These are phyloP conservation scores for Acrocephalus kingi DNA, from an alignment of 2,113 vertebrate genomes.

Conservation along the genomic window DNA sequence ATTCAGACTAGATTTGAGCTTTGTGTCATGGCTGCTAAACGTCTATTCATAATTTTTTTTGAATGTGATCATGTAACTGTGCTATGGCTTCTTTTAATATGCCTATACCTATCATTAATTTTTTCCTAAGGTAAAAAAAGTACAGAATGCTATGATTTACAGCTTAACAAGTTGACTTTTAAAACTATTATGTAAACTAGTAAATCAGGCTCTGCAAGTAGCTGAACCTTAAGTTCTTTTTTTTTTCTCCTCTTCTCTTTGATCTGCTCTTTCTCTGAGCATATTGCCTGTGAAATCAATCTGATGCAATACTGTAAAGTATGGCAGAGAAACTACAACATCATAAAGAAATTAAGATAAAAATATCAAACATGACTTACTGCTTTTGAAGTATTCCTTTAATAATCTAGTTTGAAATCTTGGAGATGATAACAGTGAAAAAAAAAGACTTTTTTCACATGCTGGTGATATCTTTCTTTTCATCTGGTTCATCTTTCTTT, in stretches of 20 bases:
- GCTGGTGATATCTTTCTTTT: not conserved
- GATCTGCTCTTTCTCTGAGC: slow-evolving; percentile 24
- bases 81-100: slow-evolving; percentile 22
- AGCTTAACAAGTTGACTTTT: slow-evolving; percentile 48
- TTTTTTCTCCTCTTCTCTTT: slow-evolving; percentile 9
- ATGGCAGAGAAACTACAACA: not conserved
- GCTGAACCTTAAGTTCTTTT: slow-evolving; percentile 26
- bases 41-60: slow-evolving; percentile 10
- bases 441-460: not conserved
- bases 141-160: slow-evolving; percentile 25
- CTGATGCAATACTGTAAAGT: not conserved
- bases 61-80: not conserved
- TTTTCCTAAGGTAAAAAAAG: slow-evolving; percentile 33
- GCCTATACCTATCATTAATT: slow-evolving; percentile 42
- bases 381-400: not conserved
- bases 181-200: slow-evolving; percentile 53
- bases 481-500: not conserved
- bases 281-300: slow-evolving; percentile 45
- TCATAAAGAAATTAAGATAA: not conserved
- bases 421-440: not conserved
- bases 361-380: not conserved
- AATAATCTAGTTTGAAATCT: not conserved
- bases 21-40: not conserved
- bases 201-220: slow-evolving; percentile 47
- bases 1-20: slow-evolving; percentile 44